phyloP scores from a whole-genome alignment of 2,797 vertebrate genomes.

The Helicolenus hilgendorfi region DNA sequence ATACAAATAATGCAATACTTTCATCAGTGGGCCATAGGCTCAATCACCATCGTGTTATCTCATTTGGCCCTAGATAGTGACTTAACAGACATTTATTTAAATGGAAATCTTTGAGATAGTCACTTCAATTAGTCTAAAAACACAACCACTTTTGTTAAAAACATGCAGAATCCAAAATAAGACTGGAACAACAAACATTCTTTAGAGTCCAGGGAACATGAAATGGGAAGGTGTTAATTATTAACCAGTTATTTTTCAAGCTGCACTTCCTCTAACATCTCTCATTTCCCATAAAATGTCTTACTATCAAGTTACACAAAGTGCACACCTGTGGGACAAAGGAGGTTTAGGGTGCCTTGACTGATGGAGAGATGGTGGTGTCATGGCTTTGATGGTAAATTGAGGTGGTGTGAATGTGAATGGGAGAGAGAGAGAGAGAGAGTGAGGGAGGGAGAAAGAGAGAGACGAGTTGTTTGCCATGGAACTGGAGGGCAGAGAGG shows the following conservation, averaged over 20 bases:
- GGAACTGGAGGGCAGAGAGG: constrained; percentile 16
- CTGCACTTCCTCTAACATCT: background rate
- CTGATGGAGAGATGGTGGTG: background rate
- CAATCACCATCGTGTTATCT: no score
- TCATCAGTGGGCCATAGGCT: no score
- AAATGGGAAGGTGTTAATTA: constrained; percentile 44
- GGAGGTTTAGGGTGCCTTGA: background rate
- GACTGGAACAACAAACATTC: background rate
- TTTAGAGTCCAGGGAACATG: background rate
- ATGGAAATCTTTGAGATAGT: no score
- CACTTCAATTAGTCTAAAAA: background rate
- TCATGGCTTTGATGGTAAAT: background rate
- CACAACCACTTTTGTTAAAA: background rate
- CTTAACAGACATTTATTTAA: no score
- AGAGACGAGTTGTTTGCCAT: background rate
- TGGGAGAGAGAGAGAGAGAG: background rate
- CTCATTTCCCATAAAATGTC: background rate
- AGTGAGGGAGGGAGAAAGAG: background rate
- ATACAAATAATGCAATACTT: no score
- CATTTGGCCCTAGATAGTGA: no score
- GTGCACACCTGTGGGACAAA: constrained; percentile 37
- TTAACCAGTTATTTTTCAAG: constrained; percentile 45
- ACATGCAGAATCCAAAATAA: background rate
- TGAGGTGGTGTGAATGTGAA: background rate
- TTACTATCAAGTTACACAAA: constrained; percentile 40